Evolutionary conservation across 2,797 vertebrate species (phyloP), one percentile per base, ranked within the genome.

Genomic region (Tokudaia tokunoshimensis): DNA sequence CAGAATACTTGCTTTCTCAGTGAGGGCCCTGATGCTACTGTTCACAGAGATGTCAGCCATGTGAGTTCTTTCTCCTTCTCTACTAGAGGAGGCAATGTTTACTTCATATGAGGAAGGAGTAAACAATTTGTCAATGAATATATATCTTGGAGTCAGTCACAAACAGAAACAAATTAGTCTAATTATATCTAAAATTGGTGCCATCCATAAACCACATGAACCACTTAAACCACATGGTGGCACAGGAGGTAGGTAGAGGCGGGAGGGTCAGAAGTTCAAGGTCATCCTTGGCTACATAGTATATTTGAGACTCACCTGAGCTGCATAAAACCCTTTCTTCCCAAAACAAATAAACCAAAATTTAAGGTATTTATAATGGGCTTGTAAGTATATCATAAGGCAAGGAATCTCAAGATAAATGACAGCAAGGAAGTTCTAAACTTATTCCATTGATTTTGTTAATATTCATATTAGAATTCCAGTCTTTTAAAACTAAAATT

Each of bases 401-500:
- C 24, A 85, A 86, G 34, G 4, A 50, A 37, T 70, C 44, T 61
- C 37, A 95, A 92, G 26, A 47, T 59, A 80, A 95, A 93, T 61
- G 86, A 83, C 0, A 74, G 20, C 15, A 94, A 96, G 67, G 22
- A 61, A 61, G 47, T 29, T 22, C 34, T 91, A 83, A 91, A 83
- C 7, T 65, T 82, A 37, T 24, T 84, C 87, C 63, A 10, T 84
- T 76, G n/a, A 20, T 47, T 92, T 87, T 88, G 14, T 79, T 59
- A 88, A 88, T 65, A 29, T 75, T 72, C 72, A 81, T 79, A 63
- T 82, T 82, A 67, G 20, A 92, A 96, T 75, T 87, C 11, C 78
- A 59, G 52, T 55, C 67, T 95, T 96, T 94, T 67, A 67, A 91
- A 94, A 86, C 20, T 72, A 92, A 6, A 67, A 86, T 95, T 70